Conservation (phyloP, 2,888 invertebrate species). For the Caradrina clavipalpis region DNA sequence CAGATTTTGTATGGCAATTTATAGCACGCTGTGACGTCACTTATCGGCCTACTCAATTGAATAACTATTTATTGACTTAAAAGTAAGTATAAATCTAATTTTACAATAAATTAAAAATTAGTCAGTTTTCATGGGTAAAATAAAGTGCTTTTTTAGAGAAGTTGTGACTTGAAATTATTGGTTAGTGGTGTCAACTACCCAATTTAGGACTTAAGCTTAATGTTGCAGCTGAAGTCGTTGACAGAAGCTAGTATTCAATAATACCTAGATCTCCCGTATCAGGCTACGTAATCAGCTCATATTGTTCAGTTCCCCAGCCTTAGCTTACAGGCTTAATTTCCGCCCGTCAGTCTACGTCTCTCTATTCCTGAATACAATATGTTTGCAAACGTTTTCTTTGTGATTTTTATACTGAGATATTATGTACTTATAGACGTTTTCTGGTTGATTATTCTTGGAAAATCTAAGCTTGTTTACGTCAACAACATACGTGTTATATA, state of each 20-base stretch:
- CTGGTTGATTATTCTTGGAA: background rate
- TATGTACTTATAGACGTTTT: slow-evolving; percentile 4
- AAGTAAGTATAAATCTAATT: too few relatives aligned
- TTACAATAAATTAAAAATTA: too few relatives aligned
- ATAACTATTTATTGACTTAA: too few relatives aligned
- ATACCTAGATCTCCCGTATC: slow-evolving; percentile 35
- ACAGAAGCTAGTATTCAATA: slow-evolving; percentile 1
- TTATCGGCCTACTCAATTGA: too few relatives aligned
- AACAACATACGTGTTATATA: background rate
- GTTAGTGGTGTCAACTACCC: too few relatives aligned
- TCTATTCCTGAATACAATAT: slow-evolving; percentile 38
- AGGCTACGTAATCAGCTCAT: slow-evolving; percentile 35
- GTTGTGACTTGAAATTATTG: too few relatives aligned
- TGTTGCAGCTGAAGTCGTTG: too few relatives aligned
- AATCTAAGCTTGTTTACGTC: background rate
- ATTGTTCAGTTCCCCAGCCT: slow-evolving; percentile 47
- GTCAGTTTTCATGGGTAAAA: too few relatives aligned
- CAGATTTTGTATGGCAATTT: too few relatives aligned
- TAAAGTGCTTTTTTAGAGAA: too few relatives aligned
- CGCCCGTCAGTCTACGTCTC: slow-evolving; percentile 42
- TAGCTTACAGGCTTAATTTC: slow-evolving; percentile 55
- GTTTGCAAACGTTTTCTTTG: slow-evolving; percentile 47
- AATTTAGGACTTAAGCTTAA: too few relatives aligned
- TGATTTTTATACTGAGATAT: slow-evolving; percentile 31
- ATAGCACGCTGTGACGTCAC: too few relatives aligned